Percentiles rank a stretch among this genome's conserved stretches.
These are phyloP conservation scores for Nothocercus nigrocapillus DNA, from an alignment of 2,113 vertebrate genomes.

Conservation along the genomic window DNA sequence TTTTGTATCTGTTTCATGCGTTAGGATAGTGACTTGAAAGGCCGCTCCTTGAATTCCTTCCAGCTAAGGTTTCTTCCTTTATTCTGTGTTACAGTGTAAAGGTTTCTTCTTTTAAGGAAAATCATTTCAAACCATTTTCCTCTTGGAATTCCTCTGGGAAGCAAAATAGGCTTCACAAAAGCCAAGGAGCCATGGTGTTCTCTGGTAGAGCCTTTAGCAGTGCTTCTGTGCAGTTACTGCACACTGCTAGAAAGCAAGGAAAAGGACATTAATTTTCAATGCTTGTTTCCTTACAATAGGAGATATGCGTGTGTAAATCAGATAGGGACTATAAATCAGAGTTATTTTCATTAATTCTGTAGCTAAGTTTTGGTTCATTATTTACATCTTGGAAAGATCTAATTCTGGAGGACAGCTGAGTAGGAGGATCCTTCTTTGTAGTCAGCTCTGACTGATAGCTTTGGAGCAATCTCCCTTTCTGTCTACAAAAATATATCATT, in stretches of 20 bases:
- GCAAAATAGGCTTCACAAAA: not conserved
- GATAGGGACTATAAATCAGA: slow-evolving; percentile 40
- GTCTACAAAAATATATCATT: slow-evolving; percentile 26
- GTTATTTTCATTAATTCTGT: slow-evolving; percentile 42
- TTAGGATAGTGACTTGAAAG: not conserved
- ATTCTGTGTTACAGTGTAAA: not conserved
- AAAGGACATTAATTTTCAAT: not conserved
- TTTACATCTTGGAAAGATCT: slow-evolving; percentile 39
- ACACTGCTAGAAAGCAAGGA: not conserved
- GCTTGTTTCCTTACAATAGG: not conserved
- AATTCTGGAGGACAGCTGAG: slow-evolving; percentile 47
- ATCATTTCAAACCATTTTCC: not conserved
- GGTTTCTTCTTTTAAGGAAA: not conserved
- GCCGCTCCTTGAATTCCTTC: slow-evolving; percentile 23
- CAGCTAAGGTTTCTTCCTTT: slow-evolving; percentile 9
- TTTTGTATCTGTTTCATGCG: not conserved
- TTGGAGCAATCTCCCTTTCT: slow-evolving; percentile 30
- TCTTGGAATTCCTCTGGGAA: slow-evolving; percentile 8
- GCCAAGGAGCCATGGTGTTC: not conserved
- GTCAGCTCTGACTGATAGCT: slow-evolving; percentile 37
- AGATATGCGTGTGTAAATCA: not conserved
- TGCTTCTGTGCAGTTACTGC: not conserved
- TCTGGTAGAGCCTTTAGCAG: not conserved
- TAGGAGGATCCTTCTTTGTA: slow-evolving; percentile 44
- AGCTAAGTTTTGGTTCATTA: slow-evolving; percentile 34